These are phyloP conservation scores for Eilema depressum DNA, from an alignment of 2,888 invertebrate species.

Conservation along the genomic window DNA sequence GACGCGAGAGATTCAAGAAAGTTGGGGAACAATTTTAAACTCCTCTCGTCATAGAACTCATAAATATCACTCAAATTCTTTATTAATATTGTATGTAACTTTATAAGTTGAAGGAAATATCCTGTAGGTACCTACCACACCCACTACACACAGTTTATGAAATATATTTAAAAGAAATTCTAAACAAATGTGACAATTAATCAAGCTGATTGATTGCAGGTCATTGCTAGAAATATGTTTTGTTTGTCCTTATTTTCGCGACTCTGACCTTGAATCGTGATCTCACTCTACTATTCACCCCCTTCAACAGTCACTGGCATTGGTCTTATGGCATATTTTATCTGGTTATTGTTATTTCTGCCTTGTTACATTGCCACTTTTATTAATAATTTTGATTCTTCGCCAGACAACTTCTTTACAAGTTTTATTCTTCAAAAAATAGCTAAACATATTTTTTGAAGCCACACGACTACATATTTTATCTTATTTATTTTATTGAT, in stretches of 20 bases:
- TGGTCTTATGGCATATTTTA: not conserved
- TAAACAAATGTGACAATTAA: not conserved
- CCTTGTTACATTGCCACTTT: not conserved
- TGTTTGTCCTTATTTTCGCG: not conserved
- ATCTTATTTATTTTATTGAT: not conserved
- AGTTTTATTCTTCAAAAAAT: not conserved
- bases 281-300: not conserved
- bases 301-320: not conserved
- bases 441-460: not conserved
- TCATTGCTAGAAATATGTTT: not conserved
- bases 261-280: not conserved
- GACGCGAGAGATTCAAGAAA: constrained; percentile 15
- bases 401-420: not conserved
- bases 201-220: not conserved
- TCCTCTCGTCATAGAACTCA: not conserved
- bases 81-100: not conserved
- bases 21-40: not conserved
- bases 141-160: not conserved
- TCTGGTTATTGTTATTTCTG: not conserved
- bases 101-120: not conserved
- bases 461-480: not conserved
- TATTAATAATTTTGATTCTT: not conserved
- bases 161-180: not conserved
- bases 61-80: not conserved
- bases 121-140: no score